Percentiles rank a stretch among this genome's conserved stretches.
These are phyloP conservation scores for Lepidotrigona ventralis DNA, from an alignment of 1,140 invertebrate genomes.

Conservation along the genomic window DNA sequence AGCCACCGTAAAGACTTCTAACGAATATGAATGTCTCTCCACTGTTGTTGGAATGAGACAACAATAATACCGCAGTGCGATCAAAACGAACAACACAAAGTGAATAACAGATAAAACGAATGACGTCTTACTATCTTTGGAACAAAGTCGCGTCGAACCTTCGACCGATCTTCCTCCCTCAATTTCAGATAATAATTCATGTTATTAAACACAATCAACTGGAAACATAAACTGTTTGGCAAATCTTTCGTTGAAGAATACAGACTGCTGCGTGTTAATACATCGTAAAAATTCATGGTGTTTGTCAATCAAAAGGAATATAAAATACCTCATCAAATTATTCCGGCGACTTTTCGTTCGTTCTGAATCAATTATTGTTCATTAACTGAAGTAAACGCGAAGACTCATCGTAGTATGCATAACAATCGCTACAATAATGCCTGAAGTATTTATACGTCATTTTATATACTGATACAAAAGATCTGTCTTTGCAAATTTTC, in stretches of 20 bases:
- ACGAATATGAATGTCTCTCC: conserved; percentile 2
- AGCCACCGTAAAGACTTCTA: conserved; percentile 8
- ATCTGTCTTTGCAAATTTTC: too few relatives aligned
- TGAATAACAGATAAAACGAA: conserved; percentile 15
- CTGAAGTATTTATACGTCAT: too few relatives aligned
- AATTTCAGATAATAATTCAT: background rate
- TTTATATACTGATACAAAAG: too few relatives aligned
- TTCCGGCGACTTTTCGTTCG: too few relatives aligned
- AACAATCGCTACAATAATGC: background rate
- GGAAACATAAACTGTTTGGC: background rate
- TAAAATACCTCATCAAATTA: background rate
- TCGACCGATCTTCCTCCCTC: background rate
- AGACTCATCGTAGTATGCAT: background rate
- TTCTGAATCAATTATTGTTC: background rate
- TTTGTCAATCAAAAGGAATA: background rate
- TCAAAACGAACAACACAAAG: conserved; percentile 1
- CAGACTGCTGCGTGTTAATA: background rate
- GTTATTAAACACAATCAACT: background rate
- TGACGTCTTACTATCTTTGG: conserved; percentile 5
- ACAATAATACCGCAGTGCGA: conserved; percentile 4
- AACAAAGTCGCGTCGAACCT: background rate
- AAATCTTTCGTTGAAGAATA: background rate
- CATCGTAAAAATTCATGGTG: background rate
- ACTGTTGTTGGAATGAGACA: background rate
- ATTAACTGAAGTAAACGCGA: background rate